Percentiles rank a stretch among this genome's conserved stretches.
Conservation (phyloP, 2,113 vertebrate species). For the Sterna hirundo region DNA sequence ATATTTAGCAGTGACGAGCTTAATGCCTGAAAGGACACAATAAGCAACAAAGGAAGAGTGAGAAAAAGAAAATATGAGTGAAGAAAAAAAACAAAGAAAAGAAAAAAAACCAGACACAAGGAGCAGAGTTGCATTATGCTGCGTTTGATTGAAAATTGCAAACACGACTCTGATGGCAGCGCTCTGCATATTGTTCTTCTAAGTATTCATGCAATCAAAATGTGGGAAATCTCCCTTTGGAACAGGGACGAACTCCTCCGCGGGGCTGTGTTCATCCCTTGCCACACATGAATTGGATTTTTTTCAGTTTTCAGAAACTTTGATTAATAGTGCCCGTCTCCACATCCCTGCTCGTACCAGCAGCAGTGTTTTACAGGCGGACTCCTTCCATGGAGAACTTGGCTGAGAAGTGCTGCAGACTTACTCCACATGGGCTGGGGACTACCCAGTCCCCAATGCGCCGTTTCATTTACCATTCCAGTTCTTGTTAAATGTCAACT, state of each 20-base stretch:
- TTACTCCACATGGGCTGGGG: rapidly evolving
- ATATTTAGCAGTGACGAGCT: not conserved
- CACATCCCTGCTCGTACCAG: rapidly evolving
- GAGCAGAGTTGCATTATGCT: not conserved
- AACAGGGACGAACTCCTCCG: not conserved
- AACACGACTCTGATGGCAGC: not conserved
- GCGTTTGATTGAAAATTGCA: not conserved
- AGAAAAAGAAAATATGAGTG: not conserved
- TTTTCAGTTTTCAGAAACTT: not conserved
- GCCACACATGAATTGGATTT: not conserved
- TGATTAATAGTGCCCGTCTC: not conserved
- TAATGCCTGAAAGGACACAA: slow-evolving; percentile 12
- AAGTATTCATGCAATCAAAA: not conserved
- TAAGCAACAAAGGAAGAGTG: not conserved
- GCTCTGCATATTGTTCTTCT: not conserved
- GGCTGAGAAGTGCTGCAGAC: not conserved
- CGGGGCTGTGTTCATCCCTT: not conserved
- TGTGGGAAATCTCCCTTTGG: not conserved
- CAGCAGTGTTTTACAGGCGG: rapidly evolving
- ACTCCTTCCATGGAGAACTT: rapidly evolving
- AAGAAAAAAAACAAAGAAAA: not conserved
- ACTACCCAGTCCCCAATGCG: not conserved
- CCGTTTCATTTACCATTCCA: not conserved
- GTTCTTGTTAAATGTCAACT: not conserved
- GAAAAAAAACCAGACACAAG: rapidly evolving